Percentiles rank a stretch among this genome's conserved stretches.
These are phyloP conservation scores for Thymelicus acteon DNA, from an alignment of 2,888 invertebrate species.

Conservation along the genomic window DNA sequence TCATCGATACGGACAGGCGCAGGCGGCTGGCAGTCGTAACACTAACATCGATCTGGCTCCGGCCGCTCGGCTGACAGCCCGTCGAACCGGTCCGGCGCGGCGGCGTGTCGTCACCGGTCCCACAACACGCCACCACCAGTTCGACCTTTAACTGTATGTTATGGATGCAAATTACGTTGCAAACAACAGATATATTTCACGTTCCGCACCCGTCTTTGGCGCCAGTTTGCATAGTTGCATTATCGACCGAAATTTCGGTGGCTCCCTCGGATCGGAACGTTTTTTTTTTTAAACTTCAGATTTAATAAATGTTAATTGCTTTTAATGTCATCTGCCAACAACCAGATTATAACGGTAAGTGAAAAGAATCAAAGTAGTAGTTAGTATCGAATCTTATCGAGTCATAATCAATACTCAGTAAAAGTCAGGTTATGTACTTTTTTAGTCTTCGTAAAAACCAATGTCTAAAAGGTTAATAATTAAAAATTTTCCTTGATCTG, in stretches of 20 bases:
- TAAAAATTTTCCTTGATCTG: too few species aligned
- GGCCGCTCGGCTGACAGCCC: slow-evolving; percentile 1
- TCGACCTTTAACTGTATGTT: slow-evolving; percentile 31
- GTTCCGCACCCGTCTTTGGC: background rate
- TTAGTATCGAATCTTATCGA: too few species aligned
- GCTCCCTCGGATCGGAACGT: too few species aligned
- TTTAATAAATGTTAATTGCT: too few species aligned
- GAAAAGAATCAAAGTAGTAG: too few species aligned
- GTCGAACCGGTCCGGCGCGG: slow-evolving; percentile 16
- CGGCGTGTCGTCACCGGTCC: slow-evolving; percentile 6
- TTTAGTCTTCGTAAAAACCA: too few species aligned
- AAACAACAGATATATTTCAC: slow-evolving; percentile 18
- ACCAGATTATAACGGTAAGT: too few species aligned
- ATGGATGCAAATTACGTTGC: slow-evolving; percentile 30
- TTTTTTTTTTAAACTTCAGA: too few species aligned
- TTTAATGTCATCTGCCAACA: too few species aligned
- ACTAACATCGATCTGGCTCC: slow-evolving; percentile 11
- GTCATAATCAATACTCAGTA: too few species aligned
- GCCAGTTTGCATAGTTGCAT: background rate
- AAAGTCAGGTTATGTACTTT: too few species aligned
- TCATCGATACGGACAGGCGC: background rate
- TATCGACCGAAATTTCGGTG: background rate
- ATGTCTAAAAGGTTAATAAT: too few species aligned
- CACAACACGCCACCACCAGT: slow-evolving; percentile 11
- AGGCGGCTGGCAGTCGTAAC: slow-evolving; percentile 9